Base-by-base conservation (phyloP, 2,888 invertebrate genomes). In the Phaonia tiefii region DNA sequence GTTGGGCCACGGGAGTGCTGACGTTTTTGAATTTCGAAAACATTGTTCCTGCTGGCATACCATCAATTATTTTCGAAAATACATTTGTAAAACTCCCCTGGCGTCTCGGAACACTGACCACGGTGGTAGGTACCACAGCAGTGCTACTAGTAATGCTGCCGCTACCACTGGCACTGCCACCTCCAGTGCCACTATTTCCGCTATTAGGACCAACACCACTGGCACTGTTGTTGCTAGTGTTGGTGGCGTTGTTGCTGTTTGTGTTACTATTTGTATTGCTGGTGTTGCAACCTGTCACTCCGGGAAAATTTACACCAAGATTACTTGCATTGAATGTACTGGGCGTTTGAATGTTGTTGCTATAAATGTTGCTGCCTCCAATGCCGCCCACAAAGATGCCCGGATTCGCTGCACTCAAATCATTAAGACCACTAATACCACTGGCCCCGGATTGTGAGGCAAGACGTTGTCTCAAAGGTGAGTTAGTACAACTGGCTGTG, bases 11-110 rank as follows among this genome's bases (percentile, higher is more conserved):
- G 85, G 87, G 91, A 84, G 85, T 90, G 88, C 87, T 90, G 86
- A 92, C 92, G 89, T 93, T 93, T 89, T 94, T 95, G 89, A 95
- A 94, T 91, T 94, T 95, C 73, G 94, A 93, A 91, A 95, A 95
- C 95, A 95, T 95, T 89, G 93, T 93, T 85, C 91, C 88, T 80
- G 91, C 88, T 86, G 91, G 91, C 91, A 91, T 91, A 89, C 90
- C 91, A 89, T 91, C 90, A 87, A 90, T 91, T 87, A 90, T 87
- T 86, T 91, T 90, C 73, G 90, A 90, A 85, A 90, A 90, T 81
- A 90, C 90, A 86, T 89, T 90, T 84, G 91, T 88, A 85, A 90
- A 89, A 85, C 90, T 90, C 80, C 89, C 89, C 84, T 89, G 89
- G 2, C 89, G 87, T 82, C 87, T 86, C 58, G 88, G 88, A 66